Evolutionary conservation across 2,113 vertebrate species (phyloP), one percentile per base, ranked within the genome.

Genomic region (Zosterops japonicus): DNA sequence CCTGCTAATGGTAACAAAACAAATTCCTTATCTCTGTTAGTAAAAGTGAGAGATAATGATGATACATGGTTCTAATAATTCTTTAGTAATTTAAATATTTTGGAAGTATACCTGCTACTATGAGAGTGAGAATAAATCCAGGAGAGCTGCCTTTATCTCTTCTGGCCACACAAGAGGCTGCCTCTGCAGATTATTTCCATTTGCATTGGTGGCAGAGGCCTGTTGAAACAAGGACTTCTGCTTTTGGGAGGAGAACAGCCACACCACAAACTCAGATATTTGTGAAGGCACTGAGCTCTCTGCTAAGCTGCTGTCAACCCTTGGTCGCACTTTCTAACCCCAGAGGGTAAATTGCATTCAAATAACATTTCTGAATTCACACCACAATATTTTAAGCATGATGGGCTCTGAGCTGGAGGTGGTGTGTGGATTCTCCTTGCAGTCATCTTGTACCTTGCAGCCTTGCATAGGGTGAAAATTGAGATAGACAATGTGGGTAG

Each of bases 1-100:
- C 99, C 99, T 85, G 98, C 98, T 85, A 99, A 99, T 81, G 99
- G 99, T 99, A 99, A 98, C 36, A 67, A 93, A 64, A 94, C 33
- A 35, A 83, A 84, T 95, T 96, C 72, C 77, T 97, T 74, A 76
- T 82, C 78, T 71, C 85, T 74, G 65, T 41, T 42, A n/a, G 91
- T 36, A 75, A 85, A 60, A 67, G 29, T 31, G 92, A 89, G n/a
- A 97, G 33, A 15, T 50, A 56, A 39, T 85, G 80, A 53, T 87
- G 53, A 56, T 64, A 41, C 1, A 17, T 65, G 39, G 28, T 44
- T 85, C 35, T 69, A 29, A 41, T 70, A 69, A 31, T 77, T 91
- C 68, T 88, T 64, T 24, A 61, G 27, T 56, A 49, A 55, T 56
- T 15, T 1, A 2, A 49, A 5, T 69, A 77, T 83, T 88, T 88